Evolutionary conservation across 2,797 vertebrate genomes (phyloP).

Genomic region (Ptychobarbus kaznakovi): DNA sequence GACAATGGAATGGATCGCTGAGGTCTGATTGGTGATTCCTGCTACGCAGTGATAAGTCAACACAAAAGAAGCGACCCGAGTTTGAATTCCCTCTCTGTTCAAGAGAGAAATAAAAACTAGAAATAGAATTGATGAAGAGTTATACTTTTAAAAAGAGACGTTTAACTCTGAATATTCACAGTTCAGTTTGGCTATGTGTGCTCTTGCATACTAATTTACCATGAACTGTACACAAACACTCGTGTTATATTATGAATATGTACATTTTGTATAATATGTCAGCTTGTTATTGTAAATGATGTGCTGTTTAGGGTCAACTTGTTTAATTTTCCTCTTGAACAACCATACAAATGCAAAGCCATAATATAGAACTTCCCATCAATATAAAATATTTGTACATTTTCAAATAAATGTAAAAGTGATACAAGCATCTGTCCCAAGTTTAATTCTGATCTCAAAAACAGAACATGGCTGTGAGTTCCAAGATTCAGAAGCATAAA

Average conservation of each 20-base stretch:
- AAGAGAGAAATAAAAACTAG: slow-evolving; percentile 15
- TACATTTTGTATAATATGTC: slow-evolving; percentile 21
- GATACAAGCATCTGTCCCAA: background rate
- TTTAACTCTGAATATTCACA: background rate
- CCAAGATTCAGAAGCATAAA: background rate
- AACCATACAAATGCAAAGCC: background rate
- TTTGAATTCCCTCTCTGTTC: slow-evolving; percentile 20
- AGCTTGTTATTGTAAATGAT: background rate
- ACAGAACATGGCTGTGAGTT: background rate
- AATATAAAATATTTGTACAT: background rate
- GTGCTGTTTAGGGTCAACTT: slow-evolving; percentile 1
- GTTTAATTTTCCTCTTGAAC: background rate
- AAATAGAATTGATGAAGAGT: background rate
- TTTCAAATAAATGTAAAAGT: slow-evolving; percentile 3
- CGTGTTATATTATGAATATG: slow-evolving; percentile 14
- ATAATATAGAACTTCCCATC: background rate
- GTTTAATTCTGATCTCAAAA: background rate
- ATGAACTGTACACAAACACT: background rate
- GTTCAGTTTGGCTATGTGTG: background rate
- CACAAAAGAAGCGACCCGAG: background rate
- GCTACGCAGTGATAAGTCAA: background rate
- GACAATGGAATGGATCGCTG: slow-evolving; percentile 87
- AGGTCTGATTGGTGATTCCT: slow-evolving; percentile 51
- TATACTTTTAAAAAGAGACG: background rate
- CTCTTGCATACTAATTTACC: background rate